Base-by-base conservation (phyloP, 1,140 invertebrate genomes). In the Piezodorus guildinii region DNA sequence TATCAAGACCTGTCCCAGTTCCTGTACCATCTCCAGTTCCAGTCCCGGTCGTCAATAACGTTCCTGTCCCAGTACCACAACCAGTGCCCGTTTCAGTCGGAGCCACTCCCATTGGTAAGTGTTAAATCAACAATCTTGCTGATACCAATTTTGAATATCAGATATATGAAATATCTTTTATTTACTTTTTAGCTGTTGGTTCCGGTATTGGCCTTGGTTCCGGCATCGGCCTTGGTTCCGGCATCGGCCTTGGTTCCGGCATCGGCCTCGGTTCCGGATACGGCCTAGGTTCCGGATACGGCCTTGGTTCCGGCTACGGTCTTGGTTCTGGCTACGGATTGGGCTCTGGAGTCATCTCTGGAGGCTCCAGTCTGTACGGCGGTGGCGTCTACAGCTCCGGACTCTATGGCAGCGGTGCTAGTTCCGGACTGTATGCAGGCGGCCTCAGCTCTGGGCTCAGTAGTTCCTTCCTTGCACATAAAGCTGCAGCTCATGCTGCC, bases 1-100 rank as follows among this genome's bases (percentile, higher is more conserved):
- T 66, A 16, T 15, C 65, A 10, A 66, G 46, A 49, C 65, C 65
- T 14, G 60, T 62, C 12, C 52, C 65, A 2, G 65, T 66, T 39
- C 52, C 65, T 2, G 60, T 62, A 23, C 46, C 60, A 21, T 62
- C 66, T 25, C 68, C 68, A 45, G 65, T 68, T 4, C 25, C 64
- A 30, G 68, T 69, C 2, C 65, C 65, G 5, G 63, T 68, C 15
- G 65, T 68, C 56, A 66, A 62, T n/a, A 52, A 62, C 43, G 30
- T 62, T 27, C 27, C 62, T 2, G 59, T 64, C 30, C 62, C 66
- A 1, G 62, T 62, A 25, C 12, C 60, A 46, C 60, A 62, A 1
- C 60, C 60, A n/a, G 44, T 62, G 1, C 21, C 60, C 25, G 44
- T 62, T 17, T 60, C 58, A 16, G 27, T n/a, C 3, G 15, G 21